phyloP scores from a whole-genome alignment of 2,888 invertebrate genomes.

The Leptinotarsa rubiginosa region DNA sequence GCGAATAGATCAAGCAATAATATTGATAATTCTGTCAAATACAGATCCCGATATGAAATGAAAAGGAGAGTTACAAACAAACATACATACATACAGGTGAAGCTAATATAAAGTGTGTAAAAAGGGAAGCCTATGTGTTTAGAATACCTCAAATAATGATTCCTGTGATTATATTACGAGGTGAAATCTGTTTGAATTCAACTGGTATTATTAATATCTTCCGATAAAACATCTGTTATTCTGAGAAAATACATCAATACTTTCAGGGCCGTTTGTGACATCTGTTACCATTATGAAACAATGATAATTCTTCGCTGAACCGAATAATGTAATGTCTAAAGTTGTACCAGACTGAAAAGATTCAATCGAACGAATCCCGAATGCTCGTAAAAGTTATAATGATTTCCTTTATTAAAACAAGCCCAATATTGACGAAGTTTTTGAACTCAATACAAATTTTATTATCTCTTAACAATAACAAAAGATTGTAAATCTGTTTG shows the following conservation, averaged over 20 bases:
- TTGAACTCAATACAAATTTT: conserved; percentile 39
- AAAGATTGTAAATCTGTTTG: conserved; percentile 29
- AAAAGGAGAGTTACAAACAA: too few species aligned
- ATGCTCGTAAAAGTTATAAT: conserved; percentile 37
- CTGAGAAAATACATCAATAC: background rate
- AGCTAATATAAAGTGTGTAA: too few species aligned
- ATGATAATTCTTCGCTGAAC: conserved; percentile 3
- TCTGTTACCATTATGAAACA: conserved; percentile 4
- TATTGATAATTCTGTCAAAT: too few species aligned
- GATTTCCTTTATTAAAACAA: conserved; percentile 41
- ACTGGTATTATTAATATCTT: too few species aligned
- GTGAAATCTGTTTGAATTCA: too few species aligned
- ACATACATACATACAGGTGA: too few species aligned
- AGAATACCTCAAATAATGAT: too few species aligned
- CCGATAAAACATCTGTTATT: too few species aligned
- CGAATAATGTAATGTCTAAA: conserved; percentile 7
- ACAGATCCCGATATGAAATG: too few species aligned
- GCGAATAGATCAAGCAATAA: too few species aligned
- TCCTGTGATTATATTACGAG: too few species aligned
- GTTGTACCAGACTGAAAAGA: conserved; percentile 6
- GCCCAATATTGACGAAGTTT: conserved; percentile 39
- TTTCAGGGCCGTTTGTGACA: background rate
- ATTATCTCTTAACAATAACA: conserved; percentile 38
- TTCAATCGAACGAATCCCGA: conserved; percentile 26
- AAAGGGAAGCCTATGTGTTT: too few species aligned